A percentile compares a stretch with the other conserved stretches of the same genome.
Evolutionary conservation across 2,797 vertebrate genomes (phyloP).

Genomic region (Tapirus indicus): DNA sequence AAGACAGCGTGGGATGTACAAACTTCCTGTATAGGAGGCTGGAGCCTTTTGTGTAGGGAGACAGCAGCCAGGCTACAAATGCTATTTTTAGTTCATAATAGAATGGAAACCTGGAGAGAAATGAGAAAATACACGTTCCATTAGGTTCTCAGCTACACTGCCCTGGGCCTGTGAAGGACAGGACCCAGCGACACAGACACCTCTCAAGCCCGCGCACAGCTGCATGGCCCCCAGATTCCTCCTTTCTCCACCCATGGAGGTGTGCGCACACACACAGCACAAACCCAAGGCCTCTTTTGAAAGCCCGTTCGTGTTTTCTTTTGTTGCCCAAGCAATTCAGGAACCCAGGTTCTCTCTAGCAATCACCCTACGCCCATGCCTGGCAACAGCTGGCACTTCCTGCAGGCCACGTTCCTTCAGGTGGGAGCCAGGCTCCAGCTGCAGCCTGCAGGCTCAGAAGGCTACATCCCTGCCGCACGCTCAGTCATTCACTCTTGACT

Average conservation of each 20-base stretch:
- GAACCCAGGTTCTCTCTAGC: background rate
- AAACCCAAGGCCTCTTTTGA: background rate
- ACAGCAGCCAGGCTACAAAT: constrained; percentile 98
- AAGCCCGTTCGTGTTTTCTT: background rate
- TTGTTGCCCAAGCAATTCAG: background rate
- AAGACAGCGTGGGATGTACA: constrained; percentile 98
- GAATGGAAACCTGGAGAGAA: constrained; percentile 96
- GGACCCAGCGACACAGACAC: rapidly evolving
- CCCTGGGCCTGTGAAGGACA: background rate
- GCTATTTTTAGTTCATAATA: constrained; percentile 99
- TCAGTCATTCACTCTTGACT: background rate
- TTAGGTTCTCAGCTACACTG: background rate
- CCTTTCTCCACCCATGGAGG: background rate
- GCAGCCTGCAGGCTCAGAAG: background rate
- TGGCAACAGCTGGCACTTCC: background rate
- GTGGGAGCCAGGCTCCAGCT: background rate
- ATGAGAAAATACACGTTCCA: constrained; percentile 40
- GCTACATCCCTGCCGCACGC: too few species aligned
- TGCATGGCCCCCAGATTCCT: background rate
- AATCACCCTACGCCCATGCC: background rate
- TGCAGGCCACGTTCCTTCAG: background rate
- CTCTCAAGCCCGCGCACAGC: rapidly evolving
- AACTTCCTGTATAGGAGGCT: constrained; percentile 99
- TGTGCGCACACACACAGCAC: rapidly evolving
- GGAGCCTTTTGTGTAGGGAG: constrained; percentile 99